Evolutionary conservation across 2,113 vertebrate genomes (phyloP).

Genomic region (Chelonoidis abingdonii): DNA sequence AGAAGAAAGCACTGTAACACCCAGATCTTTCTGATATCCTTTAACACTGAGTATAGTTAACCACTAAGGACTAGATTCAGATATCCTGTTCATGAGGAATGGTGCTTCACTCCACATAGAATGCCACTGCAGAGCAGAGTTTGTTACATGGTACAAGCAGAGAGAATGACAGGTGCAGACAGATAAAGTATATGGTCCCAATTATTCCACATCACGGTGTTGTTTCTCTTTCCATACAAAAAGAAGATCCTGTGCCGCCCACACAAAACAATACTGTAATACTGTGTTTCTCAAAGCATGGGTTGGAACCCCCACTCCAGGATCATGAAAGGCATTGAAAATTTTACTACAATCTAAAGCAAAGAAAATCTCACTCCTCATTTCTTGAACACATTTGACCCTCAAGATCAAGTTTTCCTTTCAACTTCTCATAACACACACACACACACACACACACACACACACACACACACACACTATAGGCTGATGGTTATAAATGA

Average conservation of each 20-base stretch:
- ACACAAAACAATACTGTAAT: not conserved
- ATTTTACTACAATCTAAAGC: not conserved
- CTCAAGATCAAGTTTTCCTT: not conserved
- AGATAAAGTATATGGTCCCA: not conserved
- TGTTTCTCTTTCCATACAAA: not conserved
- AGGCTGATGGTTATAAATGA: not conserved
- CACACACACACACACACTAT: not conserved
- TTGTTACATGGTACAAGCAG: not conserved
- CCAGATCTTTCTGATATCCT: not conserved
- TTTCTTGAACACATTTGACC: fast-evolving
- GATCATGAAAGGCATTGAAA: not conserved
- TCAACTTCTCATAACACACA: not conserved
- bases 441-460: not conserved
- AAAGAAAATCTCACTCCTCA: not conserved
- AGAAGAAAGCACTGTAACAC: not conserved
- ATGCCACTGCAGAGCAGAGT: not conserved
- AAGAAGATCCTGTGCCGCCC: not conserved
- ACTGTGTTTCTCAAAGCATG: not conserved
- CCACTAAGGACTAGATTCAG: not conserved
- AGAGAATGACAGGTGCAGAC: not conserved
- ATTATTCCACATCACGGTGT: not conserved
- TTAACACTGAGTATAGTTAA: not conserved
- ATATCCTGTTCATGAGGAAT: fast-evolving
- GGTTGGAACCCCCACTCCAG: not conserved
- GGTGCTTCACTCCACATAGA: not conserved